Evolutionary conservation across 2,113 vertebrate species (phyloP).

Genomic region (Mola mola): DNA sequence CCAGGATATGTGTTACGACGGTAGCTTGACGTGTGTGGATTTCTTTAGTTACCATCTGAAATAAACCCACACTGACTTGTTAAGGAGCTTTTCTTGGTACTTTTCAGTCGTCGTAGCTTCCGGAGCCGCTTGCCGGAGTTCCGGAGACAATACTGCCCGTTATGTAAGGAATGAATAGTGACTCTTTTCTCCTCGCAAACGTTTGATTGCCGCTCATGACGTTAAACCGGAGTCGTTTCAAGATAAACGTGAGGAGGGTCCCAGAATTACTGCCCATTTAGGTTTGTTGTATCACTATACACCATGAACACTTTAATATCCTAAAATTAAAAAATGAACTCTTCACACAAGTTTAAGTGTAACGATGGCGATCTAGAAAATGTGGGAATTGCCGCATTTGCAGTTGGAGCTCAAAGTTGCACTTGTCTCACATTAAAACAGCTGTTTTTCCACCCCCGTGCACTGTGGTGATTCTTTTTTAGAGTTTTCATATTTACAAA

Average conservation of each 20-base stretch:
- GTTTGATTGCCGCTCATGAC: no score
- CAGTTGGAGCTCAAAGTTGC: constrained; percentile 59
- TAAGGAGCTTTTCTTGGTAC: constrained; percentile 43
- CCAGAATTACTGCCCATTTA: constrained; percentile 12
- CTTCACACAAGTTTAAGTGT: not conserved
- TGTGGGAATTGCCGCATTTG: constrained; percentile 31
- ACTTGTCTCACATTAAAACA: constrained; percentile 80
- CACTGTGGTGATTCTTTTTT: constrained; percentile 20
- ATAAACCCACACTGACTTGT: constrained; percentile 13
- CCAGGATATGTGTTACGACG: constrained; percentile 56
- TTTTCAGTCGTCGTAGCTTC: constrained; percentile 37
- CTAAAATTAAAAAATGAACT: constrained; percentile 33
- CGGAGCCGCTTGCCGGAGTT: no score
- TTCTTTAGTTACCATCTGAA: constrained; percentile 64
- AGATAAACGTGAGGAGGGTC: no score
- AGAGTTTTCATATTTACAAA: no score
- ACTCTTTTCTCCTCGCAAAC: no score
- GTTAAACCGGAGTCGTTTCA: no score
- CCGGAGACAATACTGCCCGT: no score
- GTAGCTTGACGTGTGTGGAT: constrained; percentile 55
- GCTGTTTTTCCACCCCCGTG: constrained; percentile 65
- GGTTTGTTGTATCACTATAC: no score
- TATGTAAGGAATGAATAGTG: no score
- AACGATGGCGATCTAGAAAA: not conserved
- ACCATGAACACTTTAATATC: constrained; percentile 4